A percentile compares a stretch with the other conserved stretches of the same genome.
phyloP scores from a whole-genome alignment of 2,113 vertebrate genomes.

The Leptobrachium ailaonicum region DNA sequence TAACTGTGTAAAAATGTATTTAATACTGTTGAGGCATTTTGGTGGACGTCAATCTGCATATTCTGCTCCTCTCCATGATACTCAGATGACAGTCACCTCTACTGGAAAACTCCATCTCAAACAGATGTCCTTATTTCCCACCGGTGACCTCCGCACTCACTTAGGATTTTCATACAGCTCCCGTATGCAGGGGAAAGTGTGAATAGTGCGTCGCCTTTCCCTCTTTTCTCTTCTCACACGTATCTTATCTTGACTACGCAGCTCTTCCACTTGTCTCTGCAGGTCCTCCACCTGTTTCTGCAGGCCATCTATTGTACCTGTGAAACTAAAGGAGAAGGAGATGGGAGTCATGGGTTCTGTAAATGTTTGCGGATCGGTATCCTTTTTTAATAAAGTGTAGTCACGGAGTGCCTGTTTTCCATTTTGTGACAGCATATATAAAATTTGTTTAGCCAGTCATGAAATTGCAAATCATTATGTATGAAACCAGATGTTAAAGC shows the following conservation, averaged over 20 bases:
- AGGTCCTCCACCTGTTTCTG: slow-evolving; percentile 91
- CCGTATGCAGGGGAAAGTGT: slow-evolving; percentile 93
- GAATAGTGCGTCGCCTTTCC: slow-evolving; percentile 87
- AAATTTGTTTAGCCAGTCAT: too few species aligned
- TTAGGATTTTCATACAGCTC: slow-evolving; percentile 87
- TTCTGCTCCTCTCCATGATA: too few species aligned
- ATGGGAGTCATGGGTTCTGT: too few species aligned
- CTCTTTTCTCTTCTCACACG: slow-evolving; percentile 83
- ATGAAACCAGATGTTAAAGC: too few species aligned
- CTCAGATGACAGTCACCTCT: too few species aligned
- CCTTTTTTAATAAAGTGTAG: not conserved
- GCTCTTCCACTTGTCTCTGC: slow-evolving; percentile 86
- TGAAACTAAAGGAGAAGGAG: slow-evolving; percentile 72
- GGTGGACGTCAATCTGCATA: too few species aligned
- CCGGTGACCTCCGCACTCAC: slow-evolving; percentile 58
- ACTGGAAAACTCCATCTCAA: too few species aligned
- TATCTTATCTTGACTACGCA: slow-evolving; percentile 86
- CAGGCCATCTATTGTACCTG: slow-evolving; percentile 83
- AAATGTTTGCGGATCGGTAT: too few species aligned
- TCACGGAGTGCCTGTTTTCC: not conserved
- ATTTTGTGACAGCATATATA: not conserved
- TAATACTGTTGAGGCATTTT: too few species aligned
- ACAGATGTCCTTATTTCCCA: not conserved
- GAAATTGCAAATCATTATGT: too few species aligned
- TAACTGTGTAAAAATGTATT: too few species aligned